Evolutionary conservation across 2,113 vertebrate genomes (phyloP).

Genomic region (Heliornis fulica): DNA sequence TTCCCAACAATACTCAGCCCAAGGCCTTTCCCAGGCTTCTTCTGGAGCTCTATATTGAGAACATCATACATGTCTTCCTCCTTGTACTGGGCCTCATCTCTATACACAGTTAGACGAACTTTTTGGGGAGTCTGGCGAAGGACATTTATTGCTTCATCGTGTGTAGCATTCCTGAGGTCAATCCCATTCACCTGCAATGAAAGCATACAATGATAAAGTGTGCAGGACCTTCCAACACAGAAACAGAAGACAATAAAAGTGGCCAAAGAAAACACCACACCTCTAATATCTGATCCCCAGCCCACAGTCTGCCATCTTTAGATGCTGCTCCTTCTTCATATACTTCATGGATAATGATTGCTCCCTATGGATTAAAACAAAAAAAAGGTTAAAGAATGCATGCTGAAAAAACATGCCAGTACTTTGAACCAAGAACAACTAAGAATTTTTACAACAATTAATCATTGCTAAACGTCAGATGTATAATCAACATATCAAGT

Average conservation of each 20-base stretch:
- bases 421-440: background rate
- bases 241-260: background rate
- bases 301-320: conserved; percentile 96
- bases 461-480: background rate
- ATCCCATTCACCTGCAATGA: conserved; percentile 86
- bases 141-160: conserved; percentile 96
- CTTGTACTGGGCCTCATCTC: conserved; percentile 94
- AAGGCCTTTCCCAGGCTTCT: conserved; percentile 88
- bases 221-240: background rate
- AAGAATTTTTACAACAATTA: background rate
- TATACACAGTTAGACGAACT: conserved; percentile 87
- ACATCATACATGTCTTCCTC: conserved; percentile 94
- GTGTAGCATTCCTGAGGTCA: conserved; percentile 89
- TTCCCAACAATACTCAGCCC: conserved; percentile 96
- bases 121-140: conserved; percentile 92
- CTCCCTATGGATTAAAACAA: conserved; percentile 76
- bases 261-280: conserved; percentile 53
- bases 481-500: background rate
- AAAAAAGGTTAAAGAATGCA: background rate
- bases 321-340: conserved; percentile 97
- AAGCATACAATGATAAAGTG: background rate
- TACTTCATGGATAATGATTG: conserved; percentile 98
- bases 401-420: background rate
- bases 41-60: conserved; percentile 87
- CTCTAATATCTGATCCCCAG: conserved; percentile 97